Evolutionary conservation across 2,113 vertebrate genomes (phyloP).

Genomic region (Laticauda colubrina): DNA sequence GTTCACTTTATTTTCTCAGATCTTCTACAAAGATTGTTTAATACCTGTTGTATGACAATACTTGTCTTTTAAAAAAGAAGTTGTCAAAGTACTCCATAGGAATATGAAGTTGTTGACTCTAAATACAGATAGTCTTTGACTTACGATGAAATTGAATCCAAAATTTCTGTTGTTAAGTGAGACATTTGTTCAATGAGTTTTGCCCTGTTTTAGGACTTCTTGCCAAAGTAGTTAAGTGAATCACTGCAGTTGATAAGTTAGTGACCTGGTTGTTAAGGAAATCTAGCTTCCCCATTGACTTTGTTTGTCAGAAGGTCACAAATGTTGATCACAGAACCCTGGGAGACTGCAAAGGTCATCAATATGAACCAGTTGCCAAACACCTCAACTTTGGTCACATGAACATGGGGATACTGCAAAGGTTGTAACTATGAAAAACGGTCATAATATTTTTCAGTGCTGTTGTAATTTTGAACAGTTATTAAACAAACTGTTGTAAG

Average conservation of each 20-base stretch:
- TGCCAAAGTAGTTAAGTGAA: background rate
- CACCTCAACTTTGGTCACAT: background rate
- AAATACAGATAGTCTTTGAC: background rate
- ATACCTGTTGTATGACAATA: background rate
- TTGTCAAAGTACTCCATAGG: background rate
- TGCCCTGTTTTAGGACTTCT: background rate
- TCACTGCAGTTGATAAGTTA: background rate
- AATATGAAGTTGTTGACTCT: background rate
- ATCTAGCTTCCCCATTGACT: background rate
- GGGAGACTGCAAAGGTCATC: background rate
- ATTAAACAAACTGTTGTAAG: background rate
- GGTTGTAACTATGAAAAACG: background rate
- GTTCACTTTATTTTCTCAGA: background rate
- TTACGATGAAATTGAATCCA: background rate
- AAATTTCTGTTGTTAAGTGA: background rate
- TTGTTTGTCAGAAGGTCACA: background rate
- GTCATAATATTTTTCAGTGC: background rate
- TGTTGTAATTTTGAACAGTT: background rate
- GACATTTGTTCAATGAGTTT: background rate
- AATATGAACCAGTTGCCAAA: background rate
- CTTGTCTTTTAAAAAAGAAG: background rate
- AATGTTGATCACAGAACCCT: background rate
- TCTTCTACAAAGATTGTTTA: background rate
- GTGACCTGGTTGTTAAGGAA: background rate
- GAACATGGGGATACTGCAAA: background rate